These are phyloP conservation scores for Macrotus californicus DNA, from an alignment of 2,113 vertebrate species.

Conservation along the genomic window DNA sequence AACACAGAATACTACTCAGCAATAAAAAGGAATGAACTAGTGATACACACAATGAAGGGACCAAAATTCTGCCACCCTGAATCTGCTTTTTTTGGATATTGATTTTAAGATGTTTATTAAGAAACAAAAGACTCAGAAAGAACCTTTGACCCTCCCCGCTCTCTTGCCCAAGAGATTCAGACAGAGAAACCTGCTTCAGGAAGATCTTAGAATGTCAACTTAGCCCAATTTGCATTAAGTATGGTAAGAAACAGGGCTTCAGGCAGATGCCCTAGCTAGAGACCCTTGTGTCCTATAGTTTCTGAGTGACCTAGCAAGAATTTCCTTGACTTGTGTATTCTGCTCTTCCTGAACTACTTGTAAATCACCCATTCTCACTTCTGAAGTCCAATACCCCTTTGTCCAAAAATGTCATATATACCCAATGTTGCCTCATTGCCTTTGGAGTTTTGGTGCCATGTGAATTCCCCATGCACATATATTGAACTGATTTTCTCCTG, in stretches of 20 bases:
- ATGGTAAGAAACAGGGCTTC: neutral
- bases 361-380: neutral
- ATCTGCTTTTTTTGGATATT: neutral
- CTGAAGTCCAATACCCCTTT: neutral
- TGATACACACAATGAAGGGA: neutral
- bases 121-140: neutral
- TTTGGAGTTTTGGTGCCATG: neutral
- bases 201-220: neutral
- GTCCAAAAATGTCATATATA: neutral
- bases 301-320: neutral
- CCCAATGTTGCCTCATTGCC: neutral
- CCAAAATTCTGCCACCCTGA: neutral
- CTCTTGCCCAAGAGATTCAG: too few species aligned
- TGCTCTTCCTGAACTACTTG: neutral
- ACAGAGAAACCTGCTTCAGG: too few species aligned
- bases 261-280: neutral
- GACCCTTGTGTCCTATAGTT: neutral
- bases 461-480: neutral
- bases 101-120: neutral
- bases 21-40: neutral
- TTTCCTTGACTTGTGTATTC: neutral
- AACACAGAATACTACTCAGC: neutral
- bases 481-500: neutral
- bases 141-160: too few species aligned
- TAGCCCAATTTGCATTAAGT: neutral